These are phyloP conservation scores for Tretioscincus oriximinensis DNA, from an alignment of 2,113 vertebrate species.

Conservation along the genomic window DNA sequence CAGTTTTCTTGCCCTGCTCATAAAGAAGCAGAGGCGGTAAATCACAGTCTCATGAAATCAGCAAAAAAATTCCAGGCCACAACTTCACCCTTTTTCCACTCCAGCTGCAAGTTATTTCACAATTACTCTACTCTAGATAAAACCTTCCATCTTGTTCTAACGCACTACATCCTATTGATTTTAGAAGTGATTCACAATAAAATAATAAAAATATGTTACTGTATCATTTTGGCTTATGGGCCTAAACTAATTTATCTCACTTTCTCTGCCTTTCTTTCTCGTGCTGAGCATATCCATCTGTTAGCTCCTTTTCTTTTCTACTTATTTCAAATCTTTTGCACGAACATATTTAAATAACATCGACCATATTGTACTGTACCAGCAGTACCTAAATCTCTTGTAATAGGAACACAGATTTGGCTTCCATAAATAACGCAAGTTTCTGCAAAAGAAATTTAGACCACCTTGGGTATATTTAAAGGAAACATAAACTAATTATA, in stretches of 20 bases:
- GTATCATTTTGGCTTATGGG: not conserved
- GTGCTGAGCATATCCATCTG: slow-evolving; percentile 40
- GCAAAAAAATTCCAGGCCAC: not conserved
- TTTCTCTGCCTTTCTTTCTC: not conserved
- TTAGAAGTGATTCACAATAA: not conserved
- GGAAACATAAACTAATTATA: not conserved
- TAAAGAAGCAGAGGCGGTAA: not conserved
- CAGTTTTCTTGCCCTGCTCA: not conserved
- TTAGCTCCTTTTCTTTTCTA: slow-evolving; percentile 26
- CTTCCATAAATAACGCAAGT: slow-evolving; percentile 30
- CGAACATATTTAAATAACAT: slow-evolving; percentile 24
- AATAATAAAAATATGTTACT: not conserved
- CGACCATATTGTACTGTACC: slow-evolving; percentile 20
- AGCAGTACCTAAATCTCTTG: slow-evolving; percentile 15
- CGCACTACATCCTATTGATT: not conserved
- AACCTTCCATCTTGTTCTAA: not conserved
- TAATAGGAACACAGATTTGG: not conserved
- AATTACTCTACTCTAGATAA: not conserved
- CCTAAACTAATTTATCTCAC: not conserved
- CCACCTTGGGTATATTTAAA: not conserved
- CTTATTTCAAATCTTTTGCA: slow-evolving; percentile 34
- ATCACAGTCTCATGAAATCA: not conserved
- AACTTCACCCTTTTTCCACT: not conserved
- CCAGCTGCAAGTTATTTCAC: not conserved
- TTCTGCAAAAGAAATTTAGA: not conserved